Evolutionary conservation across 2,797 vertebrate species (phyloP), one percentile per base, ranked within the genome.

Genomic region (Novumbra hubbsi): DNA sequence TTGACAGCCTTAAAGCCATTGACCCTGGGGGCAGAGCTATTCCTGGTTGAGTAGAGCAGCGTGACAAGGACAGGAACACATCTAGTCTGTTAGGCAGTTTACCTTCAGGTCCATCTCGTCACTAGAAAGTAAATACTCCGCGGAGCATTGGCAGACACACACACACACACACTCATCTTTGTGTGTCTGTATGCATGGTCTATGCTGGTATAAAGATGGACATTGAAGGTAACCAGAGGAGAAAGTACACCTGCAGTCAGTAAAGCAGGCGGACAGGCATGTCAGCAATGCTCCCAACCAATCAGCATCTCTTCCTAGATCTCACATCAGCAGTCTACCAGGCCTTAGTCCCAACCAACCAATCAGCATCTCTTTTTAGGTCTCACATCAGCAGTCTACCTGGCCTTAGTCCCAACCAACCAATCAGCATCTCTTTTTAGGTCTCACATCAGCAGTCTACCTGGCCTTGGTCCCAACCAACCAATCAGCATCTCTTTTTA

Each of bases 41-140:
- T 80, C 73, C 50, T 60, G 12, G 24, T 27, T 8, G 55, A 69
- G 82, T 76, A 49, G 68, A 76, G 84, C 79, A 80, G 76, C 34
- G 52, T 89, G 88, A 91, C 82, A 76, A 82, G 86, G 71, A 87
- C 80, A 88, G 57, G 80, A 82, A 81, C 89, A 90, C 88, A 88
- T 84, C 41, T 84, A 83, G 88, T 85, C 86, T 87, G 84, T 84
- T 88, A 87, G 85, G 88, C 89, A 81, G 85, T 89, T 90, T 86
- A 90, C 84, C 85, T 87, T 84, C 80, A 87, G 73, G 77, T 89
- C 78, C 83, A 88, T 87, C 79, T 85, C 80, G 85, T 86, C 85
- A 81, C 68, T 63, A 62, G 52, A 60, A 77, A 81, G 79, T 74
- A 74, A 76, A 83, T 14, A 68, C 66, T 77, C 78, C 55, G 19